Percentiles rank a stretch among this genome's conserved stretches.
phyloP scores from a whole-genome alignment of 2,888 invertebrate genomes.

The Petrolisthes cinctipes region DNA sequence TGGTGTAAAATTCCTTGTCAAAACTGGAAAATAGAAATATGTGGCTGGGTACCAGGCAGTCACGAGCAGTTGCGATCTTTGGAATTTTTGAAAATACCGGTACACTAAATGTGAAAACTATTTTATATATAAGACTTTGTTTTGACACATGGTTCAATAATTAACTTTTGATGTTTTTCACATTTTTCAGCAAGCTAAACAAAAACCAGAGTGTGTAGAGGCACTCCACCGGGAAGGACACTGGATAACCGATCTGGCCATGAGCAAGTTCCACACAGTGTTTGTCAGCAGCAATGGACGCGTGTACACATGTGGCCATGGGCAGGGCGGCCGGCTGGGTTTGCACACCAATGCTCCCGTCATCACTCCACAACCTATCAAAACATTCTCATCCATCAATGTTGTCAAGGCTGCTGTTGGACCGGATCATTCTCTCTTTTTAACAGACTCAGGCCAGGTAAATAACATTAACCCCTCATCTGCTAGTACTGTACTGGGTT shows the following conservation, averaged over 20 bases:
- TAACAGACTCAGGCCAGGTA: conserved; percentile 67
- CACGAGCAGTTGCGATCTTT: too few relatives aligned
- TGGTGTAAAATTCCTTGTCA: too few relatives aligned
- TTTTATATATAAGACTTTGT: too few relatives aligned
- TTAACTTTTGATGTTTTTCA: background rate
- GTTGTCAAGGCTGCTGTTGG: conserved; percentile 68
- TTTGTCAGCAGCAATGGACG: conserved; percentile 75
- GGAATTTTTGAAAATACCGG: background rate
- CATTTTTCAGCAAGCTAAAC: conserved; percentile 38
- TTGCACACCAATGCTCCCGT: conserved; percentile 75
- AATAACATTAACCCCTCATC: background rate
- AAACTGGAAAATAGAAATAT: too few relatives aligned
- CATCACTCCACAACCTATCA: conserved; percentile 73
- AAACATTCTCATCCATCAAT: conserved; percentile 32
- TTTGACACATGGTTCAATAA: background rate
- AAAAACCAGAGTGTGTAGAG: conserved; percentile 51
- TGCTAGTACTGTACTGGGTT: background rate
- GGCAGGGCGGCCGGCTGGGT: conserved; percentile 83
- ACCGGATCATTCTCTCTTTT: conserved; percentile 70
- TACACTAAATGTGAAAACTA: background rate
- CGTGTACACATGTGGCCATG: conserved; percentile 85
- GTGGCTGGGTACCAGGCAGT: too few relatives aligned
- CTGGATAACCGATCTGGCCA: conserved; percentile 71
- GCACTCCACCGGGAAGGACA: conserved; percentile 40
- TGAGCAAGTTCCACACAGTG: conserved; percentile 83